phyloP scores from a whole-genome alignment of 2,113 vertebrate species.

The Apodemus speciosus region DNA sequence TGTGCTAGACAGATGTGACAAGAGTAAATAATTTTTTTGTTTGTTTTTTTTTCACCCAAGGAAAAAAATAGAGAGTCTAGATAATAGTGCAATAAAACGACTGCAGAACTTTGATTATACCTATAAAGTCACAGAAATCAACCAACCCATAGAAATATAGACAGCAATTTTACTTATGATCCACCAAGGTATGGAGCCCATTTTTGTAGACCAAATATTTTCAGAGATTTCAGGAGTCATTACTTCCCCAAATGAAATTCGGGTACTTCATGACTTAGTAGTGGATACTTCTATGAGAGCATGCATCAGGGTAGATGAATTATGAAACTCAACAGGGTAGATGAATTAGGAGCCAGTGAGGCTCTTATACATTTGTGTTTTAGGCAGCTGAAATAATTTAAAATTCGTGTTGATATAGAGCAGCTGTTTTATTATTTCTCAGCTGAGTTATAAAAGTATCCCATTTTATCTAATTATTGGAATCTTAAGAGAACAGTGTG shows the following conservation, averaged over 20 bases:
- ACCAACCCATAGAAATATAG: too few relatives aligned
- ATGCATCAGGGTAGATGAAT: not conserved
- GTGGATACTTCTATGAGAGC: not conserved
- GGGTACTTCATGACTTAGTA: not conserved
- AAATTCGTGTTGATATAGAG: not conserved
- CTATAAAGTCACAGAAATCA: not conserved
- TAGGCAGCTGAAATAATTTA: slow-evolving; percentile 12
- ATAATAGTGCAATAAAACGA: not conserved
- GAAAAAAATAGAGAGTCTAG: not conserved
- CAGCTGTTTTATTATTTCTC: not conserved
- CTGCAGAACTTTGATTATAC: not conserved
- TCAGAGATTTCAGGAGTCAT: not conserved
- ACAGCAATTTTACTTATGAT: not conserved
- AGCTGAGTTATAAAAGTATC: slow-evolving; percentile 1
- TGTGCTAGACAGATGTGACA: not conserved
- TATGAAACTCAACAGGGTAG: not conserved
- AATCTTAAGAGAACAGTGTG: not conserved
- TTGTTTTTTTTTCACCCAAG: not conserved
- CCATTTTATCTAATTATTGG: slow-evolving; percentile 1
- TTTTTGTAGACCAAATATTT: not conserved
- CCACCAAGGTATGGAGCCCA: not conserved
- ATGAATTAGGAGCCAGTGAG: not conserved
- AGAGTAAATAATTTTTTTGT: not conserved
- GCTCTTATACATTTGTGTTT: not conserved
- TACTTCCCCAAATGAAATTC: slow-evolving; percentile 16